A percentile compares a stretch with the other conserved stretches of the same genome.
phyloP scores from a whole-genome alignment of 2,113 vertebrate species.

The Orientallactaga bullata region DNA sequence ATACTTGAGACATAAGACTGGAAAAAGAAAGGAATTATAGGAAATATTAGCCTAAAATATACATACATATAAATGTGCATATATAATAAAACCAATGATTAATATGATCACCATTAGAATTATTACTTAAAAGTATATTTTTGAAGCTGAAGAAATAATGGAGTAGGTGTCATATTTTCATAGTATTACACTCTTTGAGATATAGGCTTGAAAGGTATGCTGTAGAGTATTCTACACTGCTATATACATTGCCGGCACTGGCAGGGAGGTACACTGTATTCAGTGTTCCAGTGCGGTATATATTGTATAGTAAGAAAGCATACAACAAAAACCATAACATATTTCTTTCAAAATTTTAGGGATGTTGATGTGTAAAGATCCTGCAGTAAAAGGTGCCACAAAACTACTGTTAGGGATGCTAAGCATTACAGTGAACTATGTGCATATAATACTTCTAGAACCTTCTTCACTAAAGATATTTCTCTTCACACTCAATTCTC shows the following conservation, averaged over 20 bases:
- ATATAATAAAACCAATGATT: not conserved
- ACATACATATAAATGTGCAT: not conserved
- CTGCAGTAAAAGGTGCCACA: not conserved
- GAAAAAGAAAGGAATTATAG: not conserved
- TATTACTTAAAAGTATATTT: too few species aligned
- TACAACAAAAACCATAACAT: not conserved
- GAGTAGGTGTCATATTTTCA: too few species aligned
- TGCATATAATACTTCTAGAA: not conserved
- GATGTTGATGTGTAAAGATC: not conserved
- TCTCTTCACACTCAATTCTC: not conserved
- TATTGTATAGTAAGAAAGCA: not conserved
- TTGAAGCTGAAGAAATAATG: too few species aligned
- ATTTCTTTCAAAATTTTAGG: not conserved
- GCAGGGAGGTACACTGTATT: not conserved
- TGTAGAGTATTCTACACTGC: not conserved
- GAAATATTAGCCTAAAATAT: not conserved
- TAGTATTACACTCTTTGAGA: not conserved
- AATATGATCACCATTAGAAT: not conserved
- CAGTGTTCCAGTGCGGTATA: not conserved
- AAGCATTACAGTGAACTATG: too few species aligned
- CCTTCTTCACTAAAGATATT: not conserved
- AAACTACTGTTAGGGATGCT: too few species aligned
- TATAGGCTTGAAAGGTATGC: not conserved
- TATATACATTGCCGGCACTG: too few species aligned
- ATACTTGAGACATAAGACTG: not conserved